Percentiles rank a stretch among this genome's conserved stretches.
These are phyloP conservation scores for Bovichtus diacanthus DNA, from an alignment of 2,797 vertebrate genomes.

Conservation along the genomic window DNA sequence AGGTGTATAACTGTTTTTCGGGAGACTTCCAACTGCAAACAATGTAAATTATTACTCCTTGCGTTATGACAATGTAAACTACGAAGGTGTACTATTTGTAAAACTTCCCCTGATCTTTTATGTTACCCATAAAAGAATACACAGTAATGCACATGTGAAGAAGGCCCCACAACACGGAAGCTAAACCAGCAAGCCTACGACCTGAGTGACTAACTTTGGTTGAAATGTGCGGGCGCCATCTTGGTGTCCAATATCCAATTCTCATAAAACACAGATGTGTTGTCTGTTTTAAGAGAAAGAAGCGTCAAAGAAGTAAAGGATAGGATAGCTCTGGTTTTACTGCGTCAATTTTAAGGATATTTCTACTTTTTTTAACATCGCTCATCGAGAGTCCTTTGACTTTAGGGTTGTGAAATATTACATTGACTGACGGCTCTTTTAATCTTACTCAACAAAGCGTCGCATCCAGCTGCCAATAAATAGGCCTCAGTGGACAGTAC, in stretches of 20 bases:
- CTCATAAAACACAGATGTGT: background rate
- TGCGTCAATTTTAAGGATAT: background rate
- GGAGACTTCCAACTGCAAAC: background rate
- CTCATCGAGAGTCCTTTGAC: background rate
- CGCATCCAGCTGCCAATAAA: slow-evolving; percentile 34
- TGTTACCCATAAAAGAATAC: too few species aligned
- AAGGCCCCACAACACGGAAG: background rate
- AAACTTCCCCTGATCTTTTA: background rate
- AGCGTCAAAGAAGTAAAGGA: background rate
- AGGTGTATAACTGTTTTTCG: background rate
- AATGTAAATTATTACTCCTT: background rate
- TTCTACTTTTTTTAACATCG: background rate
- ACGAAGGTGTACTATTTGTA: background rate
- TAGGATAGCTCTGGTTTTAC: background rate
- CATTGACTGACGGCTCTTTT: background rate
- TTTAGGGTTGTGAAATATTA: slow-evolving; percentile 1
- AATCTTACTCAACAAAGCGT: slow-evolving; percentile 12
- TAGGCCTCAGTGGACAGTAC: slow-evolving; percentile 2
- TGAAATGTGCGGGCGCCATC: background rate
- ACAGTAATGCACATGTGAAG: background rate
- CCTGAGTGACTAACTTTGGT: background rate
- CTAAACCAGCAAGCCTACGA: background rate
- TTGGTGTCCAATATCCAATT: background rate
- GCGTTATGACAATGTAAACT: background rate
- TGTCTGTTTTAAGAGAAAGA: background rate